Evolutionary conservation across 2,888 invertebrate genomes (phyloP), one percentile per base, ranked within the genome.

Genomic region (Drosophila tripunctata): DNA sequence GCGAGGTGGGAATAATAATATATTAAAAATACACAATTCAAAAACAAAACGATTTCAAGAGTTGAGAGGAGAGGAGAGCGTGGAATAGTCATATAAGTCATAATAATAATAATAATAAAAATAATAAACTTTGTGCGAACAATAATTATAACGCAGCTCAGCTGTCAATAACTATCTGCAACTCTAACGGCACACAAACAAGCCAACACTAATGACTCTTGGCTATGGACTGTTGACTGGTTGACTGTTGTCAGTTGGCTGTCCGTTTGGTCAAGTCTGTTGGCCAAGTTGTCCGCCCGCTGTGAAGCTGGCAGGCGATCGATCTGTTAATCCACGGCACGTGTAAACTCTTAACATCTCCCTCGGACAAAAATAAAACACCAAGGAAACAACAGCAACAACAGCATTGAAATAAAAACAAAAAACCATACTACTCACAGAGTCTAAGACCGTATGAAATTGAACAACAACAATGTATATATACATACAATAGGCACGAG

Each of bases 251-350:
- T 35, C 12, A 31, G 45, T 62, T 64, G 38, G 24, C 30, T 47
- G 30, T 21, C 21, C 21, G 27, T 27, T 47, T 44, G 31, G 10
- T 31, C 27, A 27, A 27, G 27, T 3, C 10, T 41, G 31, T 33
- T 44, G 30, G 7, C 47, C 15, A 21, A 33, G 58, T 33, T 69
- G 47, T 60, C 36, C 69, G 56, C 72, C 65, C 60, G 52, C 60
- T 69, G 48, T 61, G 69, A 22, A n/a, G 40, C 56, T 52, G 69
- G 27, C 36, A 27, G 47, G 24, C 47, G 41, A 36, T 51, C 58
- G 55, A 44, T 65, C 66, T 58, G 44, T 67, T 86, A 86, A 83
- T 83, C 86, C 84, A 75, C 48, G 81, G 81, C 82, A 80, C 86
- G 84, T 83, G 82, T 83, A 83, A 66, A 54, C 82, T 80, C 81